Base-by-base conservation (phyloP, 2,888 invertebrate species). In the Aproaerema taeniolella region DNA sequence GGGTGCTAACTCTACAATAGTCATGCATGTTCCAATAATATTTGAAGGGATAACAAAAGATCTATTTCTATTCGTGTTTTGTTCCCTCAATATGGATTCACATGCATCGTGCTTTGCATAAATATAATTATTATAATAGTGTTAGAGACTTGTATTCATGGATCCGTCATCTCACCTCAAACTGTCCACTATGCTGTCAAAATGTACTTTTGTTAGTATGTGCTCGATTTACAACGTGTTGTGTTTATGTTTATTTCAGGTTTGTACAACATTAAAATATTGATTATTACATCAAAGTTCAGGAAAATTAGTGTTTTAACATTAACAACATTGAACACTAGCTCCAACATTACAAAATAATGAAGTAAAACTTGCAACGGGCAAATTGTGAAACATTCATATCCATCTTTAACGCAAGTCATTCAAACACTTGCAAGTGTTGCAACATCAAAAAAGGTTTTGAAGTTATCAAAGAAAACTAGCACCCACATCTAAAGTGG, bases 151-250 rank as follows among this genome's bases (percentile, higher is more conserved):
- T 50, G 42, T 50, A 13, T 37, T 13, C 48, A 46, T 38, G 38
- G 39, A 24, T 38, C 39, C 41, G 47, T 49, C 41, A 53, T 67
- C 77, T 79, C 77, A 78, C 79, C 79, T 78, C 68, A 50, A 71
- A 68, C 61, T 54, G 66, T 71, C 75, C 70, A 67, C 59, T 67
- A 70, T 58, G 65, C 79, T 79, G 78, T 72, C 61, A 75, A 76
- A 65, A 75, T 74, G 71, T 73, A 63, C 60, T 43, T 61, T 52
- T 53, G 57, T 71, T 62, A 68, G 61, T 71, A 65, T 55, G 52
- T 52, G 49, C 48, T 52, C 44, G 45, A 50, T 45, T 47, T 31
- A 15, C 12, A 37, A 33, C 29, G 33, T 41, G 14, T 35, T 38
- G 47, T 50, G 41, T n/a, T n/a, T n/a, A n/a, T n/a, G n/a, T n/a